Evolutionary conservation across 1,140 invertebrate genomes (phyloP).

Genomic region (Panagrolaimus sp.): DNA sequence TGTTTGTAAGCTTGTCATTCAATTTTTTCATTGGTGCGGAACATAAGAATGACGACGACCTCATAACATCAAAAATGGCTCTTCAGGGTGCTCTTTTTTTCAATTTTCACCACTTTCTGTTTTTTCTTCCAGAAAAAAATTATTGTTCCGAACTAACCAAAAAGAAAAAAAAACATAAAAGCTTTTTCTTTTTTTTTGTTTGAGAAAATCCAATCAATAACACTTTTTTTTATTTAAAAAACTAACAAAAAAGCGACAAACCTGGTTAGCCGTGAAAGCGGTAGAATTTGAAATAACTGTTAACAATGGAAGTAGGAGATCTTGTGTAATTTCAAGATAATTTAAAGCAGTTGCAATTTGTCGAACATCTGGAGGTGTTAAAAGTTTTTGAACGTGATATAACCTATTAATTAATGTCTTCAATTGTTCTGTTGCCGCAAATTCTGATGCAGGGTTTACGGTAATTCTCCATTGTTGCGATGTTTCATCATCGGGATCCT

Average conservation of each 20-base stretch:
- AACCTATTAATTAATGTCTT: slow-evolving; percentile 35
- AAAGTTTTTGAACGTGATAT: slow-evolving; percentile 43
- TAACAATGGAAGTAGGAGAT: slow-evolving; percentile 41
- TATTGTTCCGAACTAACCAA: slow-evolving; percentile 3
- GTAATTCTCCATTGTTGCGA: slow-evolving; percentile 46
- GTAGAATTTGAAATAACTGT: slow-evolving; percentile 50
- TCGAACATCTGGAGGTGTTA: slow-evolving; percentile 36
- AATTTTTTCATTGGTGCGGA: neutral
- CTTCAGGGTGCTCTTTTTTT: neutral
- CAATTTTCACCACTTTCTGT: neutral
- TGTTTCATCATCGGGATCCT: slow-evolving; percentile 47
- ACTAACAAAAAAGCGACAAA: slow-evolving; percentile 12
- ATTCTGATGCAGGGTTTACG: slow-evolving; percentile 39
- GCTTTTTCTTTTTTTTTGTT: neutral
- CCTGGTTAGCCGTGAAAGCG: slow-evolving; percentile 41
- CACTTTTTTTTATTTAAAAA: neutral
- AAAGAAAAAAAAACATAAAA: slow-evolving; percentile 13
- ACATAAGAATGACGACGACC: neutral
- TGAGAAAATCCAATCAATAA: neutral
- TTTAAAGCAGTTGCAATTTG: slow-evolving; percentile 43
- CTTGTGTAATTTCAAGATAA: slow-evolving; percentile 33
- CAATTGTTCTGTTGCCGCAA: slow-evolving; percentile 21
- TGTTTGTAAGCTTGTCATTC: neutral
- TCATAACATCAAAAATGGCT: slow-evolving; percentile 7
- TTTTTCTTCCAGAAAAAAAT: neutral